These are phyloP conservation scores for Pelecanoides urinatrix DNA, from an alignment of 2,113 vertebrate species.

Conservation along the genomic window DNA sequence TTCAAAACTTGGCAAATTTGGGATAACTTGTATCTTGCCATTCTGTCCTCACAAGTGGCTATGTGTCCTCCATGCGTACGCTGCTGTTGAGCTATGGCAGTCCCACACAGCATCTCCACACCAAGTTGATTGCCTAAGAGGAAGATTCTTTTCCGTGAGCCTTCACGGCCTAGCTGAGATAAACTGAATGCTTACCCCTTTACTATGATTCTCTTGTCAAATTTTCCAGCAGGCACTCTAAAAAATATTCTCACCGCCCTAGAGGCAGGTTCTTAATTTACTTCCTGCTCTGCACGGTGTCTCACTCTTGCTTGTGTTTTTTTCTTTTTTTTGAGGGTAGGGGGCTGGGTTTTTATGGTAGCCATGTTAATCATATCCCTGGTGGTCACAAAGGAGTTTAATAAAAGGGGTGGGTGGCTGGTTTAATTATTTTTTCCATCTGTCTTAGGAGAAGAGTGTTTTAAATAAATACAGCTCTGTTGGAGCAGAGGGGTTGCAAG, in stretches of 20 bases:
- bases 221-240: conserved; percentile 18
- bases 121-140: background rate
- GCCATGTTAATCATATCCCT: conserved; percentile 55
- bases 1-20: background rate
- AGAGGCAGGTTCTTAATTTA: conserved; percentile 61
- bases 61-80: accelerated
- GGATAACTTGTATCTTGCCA: background rate
- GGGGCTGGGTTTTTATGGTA: conserved; percentile 59
- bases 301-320: conserved; percentile 36
- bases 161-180: background rate
- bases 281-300: conserved; percentile 53
- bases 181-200: background rate
- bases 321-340: conserved; percentile 36
- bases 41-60: background rate
- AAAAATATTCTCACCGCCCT: background rate
- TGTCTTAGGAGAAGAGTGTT: conserved; percentile 64
- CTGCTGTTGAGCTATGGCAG: background rate
- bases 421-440: conserved; percentile 67
- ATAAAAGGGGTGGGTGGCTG: conserved; percentile 63
- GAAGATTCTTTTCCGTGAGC: background rate
- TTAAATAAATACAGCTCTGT: conserved; percentile 54
- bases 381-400: conserved; percentile 62
- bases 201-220: background rate
- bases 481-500: conserved; percentile 8
- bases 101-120: background rate